Evolutionary conservation across 30 jellyfish, hydroid and myxozoan genomes (phyloP), one percentile per base, ranked within the genome.

Genomic region (Hydractinia symbiolongicarpus): DNA sequence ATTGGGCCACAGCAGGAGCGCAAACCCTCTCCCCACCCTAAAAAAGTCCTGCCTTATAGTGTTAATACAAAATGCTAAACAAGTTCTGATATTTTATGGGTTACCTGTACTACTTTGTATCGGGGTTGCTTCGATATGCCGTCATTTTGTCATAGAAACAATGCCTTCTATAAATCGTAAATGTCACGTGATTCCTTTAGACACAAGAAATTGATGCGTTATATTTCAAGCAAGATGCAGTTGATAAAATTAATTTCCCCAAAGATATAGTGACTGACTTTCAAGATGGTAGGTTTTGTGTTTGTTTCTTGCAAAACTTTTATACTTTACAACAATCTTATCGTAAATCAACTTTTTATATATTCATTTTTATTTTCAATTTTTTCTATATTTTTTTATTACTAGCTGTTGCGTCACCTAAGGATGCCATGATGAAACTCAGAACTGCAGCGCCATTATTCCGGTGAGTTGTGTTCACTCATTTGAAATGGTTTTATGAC

Each of bases 161-260:
- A 30, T 30, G 44, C 44, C 44, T 30, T 30, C 2, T 30, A 30
- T 30, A 30, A 30, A 30, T 30, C 44, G 44, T 30, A 30, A 30
- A 30, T 30, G 44, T 30, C 44, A 30, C 44, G 44, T 30, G 44
- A 30, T 30, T 2, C 2, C 44, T 30, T 30, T 30, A 91, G 98
- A 96, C 95, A 9, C 79, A 76, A 75, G 95, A 91, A 62, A 82
- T 91, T 13, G 86, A 79, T 52, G 9, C 81, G 21, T 72, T 86
- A 50, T 91, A 91, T 76, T 91, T 91, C 86, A 54, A 78, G 4
- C 67, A 74, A 40, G 96, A 86, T 10, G 95, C 98, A 3, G 94
- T 91, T 17, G 98, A 91, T 71, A 71, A 66, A 19, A 91, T 91
- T 16, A 83, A 91, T 76, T 91, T 91, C 79, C 98, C 98, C 9